These are phyloP conservation scores for Drosophila stalkeri DNA, from an alignment of 2,888 invertebrate species.

Conservation along the genomic window DNA sequence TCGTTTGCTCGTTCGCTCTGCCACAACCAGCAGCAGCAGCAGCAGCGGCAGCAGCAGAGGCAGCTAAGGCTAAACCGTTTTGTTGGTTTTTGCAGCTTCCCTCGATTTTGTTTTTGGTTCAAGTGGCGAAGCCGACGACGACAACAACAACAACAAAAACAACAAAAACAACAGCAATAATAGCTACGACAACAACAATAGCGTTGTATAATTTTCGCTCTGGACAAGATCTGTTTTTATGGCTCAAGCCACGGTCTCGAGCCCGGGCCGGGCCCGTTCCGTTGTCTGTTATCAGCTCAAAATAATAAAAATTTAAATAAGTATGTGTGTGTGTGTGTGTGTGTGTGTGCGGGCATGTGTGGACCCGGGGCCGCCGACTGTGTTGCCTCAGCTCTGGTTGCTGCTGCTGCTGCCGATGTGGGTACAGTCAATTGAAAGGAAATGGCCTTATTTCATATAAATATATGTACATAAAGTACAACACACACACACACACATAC, in stretches of 20 bases:
- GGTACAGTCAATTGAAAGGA: conserved; percentile 81
- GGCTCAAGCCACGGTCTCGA: conserved; percentile 68
- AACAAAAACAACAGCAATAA: conserved; percentile 4
- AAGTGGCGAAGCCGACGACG: conserved; percentile 57
- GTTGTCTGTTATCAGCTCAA: conserved; percentile 81
- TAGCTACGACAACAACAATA: conserved; percentile 1
- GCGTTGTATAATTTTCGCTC: conserved; percentile 72
- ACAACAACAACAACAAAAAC: conserved; percentile 4
- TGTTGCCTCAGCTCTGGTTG: conserved; percentile 57
- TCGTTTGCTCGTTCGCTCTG: conserved; percentile 36
- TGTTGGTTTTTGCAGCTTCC: conserved; percentile 75
- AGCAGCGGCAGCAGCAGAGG: neutral
- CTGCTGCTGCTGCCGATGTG: conserved; percentile 69
- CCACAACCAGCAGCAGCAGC: conserved; percentile 27
- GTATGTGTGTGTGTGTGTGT: conserved; percentile 31
- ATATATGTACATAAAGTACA: conserved; percentile 79
- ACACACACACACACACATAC: conserved; percentile 37
- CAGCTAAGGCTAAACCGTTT: conserved; percentile 61
- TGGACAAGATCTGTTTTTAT: conserved; percentile 79
- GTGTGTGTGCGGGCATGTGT: conserved; percentile 62
- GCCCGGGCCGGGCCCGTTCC: conserved; percentile 52
- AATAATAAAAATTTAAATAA: conserved; percentile 82
- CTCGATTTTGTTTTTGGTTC: conserved; percentile 72
- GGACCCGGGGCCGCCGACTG: conserved; percentile 66
- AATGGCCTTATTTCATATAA: conserved; percentile 81